Base-by-base conservation (phyloP, 2,888 invertebrate genomes). In the Cheilosia vulpina region DNA sequence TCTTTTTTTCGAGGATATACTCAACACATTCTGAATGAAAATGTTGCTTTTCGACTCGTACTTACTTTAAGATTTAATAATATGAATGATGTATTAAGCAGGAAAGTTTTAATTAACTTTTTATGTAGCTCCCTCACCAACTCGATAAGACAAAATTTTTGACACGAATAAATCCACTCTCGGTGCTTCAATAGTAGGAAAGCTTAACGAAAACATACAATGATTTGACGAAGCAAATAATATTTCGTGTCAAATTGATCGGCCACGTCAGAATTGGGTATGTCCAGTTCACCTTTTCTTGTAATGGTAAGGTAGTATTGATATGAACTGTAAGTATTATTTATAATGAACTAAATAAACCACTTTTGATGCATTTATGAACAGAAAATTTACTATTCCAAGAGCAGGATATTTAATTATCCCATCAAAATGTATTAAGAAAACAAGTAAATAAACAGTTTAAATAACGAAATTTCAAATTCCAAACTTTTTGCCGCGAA, bases 171-270 rank as follows among this genome's bases (percentile, higher is more conserved):
- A 71, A 34, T 55, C 11, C 19, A 52, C 41, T 1, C 7, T 58
- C 7, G 38, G 6, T 66, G 11, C 38, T 66, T 31, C 41, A 6
- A 47, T 27, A 47, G 55, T 55, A 45, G 31, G 47, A 72, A 24
- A 41, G 4, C n/a, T 82, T 45, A 73, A 79, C 79, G 83, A 83
- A 81, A 72, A 77, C 57, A 72, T n/a, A 63, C 47, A 60, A 11
- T 38, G 19, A 62, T 45, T 73, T 21, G 43, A 83, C 68, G 79
- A 68, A 69, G 1, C 1, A 57, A 21, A 38, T 57, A 6, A 50
- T 2, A 63, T 55, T 78, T 83, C 83, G 83, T 83, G 83, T 83
- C 73, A 83, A 73, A 83, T 57, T 38, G 34, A 13, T 19, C 57
- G 34, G 83, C 83, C 83, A 83, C 83, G 83, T 83, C 63, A 31